These are phyloP conservation scores for Phyllotreta cruciferae DNA, from an alignment of 2,888 invertebrate species.

Conservation along the genomic window DNA sequence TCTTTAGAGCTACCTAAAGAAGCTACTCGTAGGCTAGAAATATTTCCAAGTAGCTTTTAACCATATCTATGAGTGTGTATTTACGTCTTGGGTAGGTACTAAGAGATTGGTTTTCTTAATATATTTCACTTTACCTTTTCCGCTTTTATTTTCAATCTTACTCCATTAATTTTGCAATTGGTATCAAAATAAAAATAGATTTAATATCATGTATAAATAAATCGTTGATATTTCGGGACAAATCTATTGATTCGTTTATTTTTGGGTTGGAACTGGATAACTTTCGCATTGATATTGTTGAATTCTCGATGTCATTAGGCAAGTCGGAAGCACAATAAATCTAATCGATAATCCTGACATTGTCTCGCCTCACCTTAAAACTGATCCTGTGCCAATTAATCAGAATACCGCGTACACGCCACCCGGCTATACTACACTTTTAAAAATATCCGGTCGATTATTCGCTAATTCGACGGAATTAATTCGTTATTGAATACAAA, in stretches of 20 bases:
- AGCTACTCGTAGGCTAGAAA: no score
- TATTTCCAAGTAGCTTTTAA: no score
- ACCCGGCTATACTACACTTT: constrained; percentile 16
- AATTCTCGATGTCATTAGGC: constrained; percentile 14
- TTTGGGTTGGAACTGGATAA: constrained; percentile 1
- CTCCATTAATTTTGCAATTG: no score
- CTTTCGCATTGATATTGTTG: constrained; percentile 7
- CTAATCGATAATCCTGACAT: constrained; percentile 21
- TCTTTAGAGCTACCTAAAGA: no score
- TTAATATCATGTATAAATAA: no score
- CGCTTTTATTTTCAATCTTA: no score
- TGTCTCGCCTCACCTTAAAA: constrained; percentile 34
- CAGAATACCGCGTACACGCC: constrained; percentile 25
- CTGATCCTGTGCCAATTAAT: constrained; percentile 28
- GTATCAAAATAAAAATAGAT: no score
- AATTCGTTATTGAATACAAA: not conserved
- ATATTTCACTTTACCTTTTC: no score
- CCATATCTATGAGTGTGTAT: no score
- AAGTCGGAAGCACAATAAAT: constrained; percentile 23
- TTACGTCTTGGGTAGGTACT: no score
- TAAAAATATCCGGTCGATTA: constrained; percentile 8
- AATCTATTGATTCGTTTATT: constrained; percentile 9
- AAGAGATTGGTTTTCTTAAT: no score
- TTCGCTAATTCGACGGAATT: not conserved
- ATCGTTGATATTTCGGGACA: not conserved